Evolutionary conservation across 2,888 invertebrate species (phyloP).

Genomic region (Steinernema carpocapsae): DNA sequence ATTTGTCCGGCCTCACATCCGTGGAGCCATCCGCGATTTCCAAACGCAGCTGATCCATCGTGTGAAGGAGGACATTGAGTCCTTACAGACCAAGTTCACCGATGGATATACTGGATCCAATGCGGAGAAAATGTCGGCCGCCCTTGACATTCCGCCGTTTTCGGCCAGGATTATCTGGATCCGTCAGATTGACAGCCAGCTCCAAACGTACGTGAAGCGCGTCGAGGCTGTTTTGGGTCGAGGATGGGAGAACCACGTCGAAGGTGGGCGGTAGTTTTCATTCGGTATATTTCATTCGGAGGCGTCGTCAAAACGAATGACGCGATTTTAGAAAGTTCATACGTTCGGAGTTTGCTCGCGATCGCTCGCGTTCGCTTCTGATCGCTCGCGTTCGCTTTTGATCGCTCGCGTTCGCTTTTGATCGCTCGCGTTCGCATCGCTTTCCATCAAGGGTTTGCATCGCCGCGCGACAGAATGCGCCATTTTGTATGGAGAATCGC

Average conservation of each 20-base stretch:
- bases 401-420: too few species aligned
- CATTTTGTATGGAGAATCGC: too few species aligned
- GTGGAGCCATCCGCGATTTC: slow-evolving; percentile 95
- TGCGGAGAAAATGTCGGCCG: slow-evolving; percentile 75
- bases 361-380: too few species aligned
- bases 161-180: slow-evolving; percentile 99
- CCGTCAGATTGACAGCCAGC: slow-evolving; percentile 89
- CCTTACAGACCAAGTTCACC: slow-evolving; percentile 78
- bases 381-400: too few species aligned
- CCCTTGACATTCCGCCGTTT: slow-evolving; percentile 91
- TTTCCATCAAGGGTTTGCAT: too few species aligned
- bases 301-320: too few species aligned
- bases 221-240: slow-evolving; percentile 94
- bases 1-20: slow-evolving; percentile 96
- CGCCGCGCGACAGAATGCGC: too few species aligned
- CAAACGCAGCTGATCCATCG: slow-evolving; percentile 98
- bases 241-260: slow-evolving; percentile 98
- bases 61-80: slow-evolving; percentile 98
- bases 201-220: slow-evolving; percentile 90
- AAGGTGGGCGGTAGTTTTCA: slow-evolving; percentile 81
- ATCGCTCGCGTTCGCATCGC: too few species aligned
- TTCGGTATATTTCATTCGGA: too few species aligned
- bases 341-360: too few species aligned
- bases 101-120: slow-evolving; percentile 76
- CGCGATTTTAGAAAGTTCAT: too few species aligned